Evolutionary conservation across 2,888 invertebrate genomes (phyloP).

Genomic region (Iselma pallidipennis): DNA sequence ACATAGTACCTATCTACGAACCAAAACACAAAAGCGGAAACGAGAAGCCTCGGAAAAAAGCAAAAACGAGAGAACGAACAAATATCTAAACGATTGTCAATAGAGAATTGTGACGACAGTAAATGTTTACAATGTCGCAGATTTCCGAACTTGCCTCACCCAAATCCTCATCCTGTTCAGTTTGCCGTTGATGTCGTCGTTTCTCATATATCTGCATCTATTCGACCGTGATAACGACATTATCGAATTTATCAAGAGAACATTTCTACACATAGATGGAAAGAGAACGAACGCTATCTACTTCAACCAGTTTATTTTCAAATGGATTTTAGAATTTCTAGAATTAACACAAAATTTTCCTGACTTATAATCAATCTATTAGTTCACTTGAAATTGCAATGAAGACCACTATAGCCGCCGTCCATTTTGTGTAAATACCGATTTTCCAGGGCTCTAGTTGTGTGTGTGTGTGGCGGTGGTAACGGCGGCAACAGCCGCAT

Average conservation of each 20-base stretch:
- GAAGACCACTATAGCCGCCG: not conserved
- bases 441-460: not conserved
- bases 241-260: too few species aligned
- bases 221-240: too few species aligned
- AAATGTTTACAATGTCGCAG: constrained; percentile 47
- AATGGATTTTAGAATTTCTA: too few species aligned
- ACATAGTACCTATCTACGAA: too few species aligned
- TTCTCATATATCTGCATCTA: too few species aligned
- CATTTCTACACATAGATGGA: too few species aligned
- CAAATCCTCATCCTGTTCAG: constrained; percentile 21
- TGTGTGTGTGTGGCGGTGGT: not conserved
- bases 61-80: constrained; percentile 31
- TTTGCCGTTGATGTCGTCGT: not conserved
- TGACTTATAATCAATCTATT: too few species aligned
- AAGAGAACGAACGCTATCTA: too few species aligned
- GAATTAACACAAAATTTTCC: not conserved
- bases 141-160: constrained; percentile 37
- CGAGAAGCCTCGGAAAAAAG: too few species aligned
- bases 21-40: not conserved
- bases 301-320: too few species aligned
- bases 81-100: constrained; percentile 46
- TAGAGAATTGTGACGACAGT: constrained; percentile 49
- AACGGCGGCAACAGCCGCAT: too few species aligned
- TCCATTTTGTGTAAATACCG: not conserved
- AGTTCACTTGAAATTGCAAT: too few species aligned